Evolutionary conservation across 2,888 invertebrate species (phyloP).

Genomic region (Latrodectus hesperus): DNA sequence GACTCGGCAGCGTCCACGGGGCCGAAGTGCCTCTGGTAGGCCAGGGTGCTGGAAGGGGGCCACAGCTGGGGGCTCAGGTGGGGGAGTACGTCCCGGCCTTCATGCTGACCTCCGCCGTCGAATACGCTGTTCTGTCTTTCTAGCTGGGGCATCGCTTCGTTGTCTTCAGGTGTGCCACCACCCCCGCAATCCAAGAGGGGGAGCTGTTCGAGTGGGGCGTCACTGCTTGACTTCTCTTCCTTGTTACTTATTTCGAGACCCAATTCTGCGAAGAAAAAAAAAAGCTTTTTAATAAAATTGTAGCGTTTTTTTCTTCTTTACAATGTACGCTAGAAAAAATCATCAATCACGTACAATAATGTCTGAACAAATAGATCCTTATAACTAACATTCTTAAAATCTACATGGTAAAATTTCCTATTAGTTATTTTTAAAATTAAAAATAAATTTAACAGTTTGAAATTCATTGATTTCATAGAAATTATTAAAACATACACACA

Average conservation of each 20-base stretch:
- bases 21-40: conserved; percentile 60
- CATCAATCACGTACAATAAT: too few species aligned
- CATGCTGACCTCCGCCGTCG: conserved; percentile 48
- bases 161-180: conserved; percentile 21
- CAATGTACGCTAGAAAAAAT: too few species aligned
- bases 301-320: too few species aligned
- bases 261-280: conserved; percentile 26
- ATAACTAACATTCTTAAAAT: too few species aligned
- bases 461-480: too few species aligned
- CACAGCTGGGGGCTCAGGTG: conserved; percentile 68
- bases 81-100: conserved; percentile 51
- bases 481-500: too few species aligned
- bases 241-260: conserved; percentile 18
- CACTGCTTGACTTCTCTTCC: conserved; percentile 10
- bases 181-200: conserved; percentile 27
- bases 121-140: conserved; percentile 68
- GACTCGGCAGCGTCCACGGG: conserved; percentile 3
- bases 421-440: too few species aligned
- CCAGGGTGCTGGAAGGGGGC: conserved; percentile 63
- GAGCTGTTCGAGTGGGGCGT: conserved; percentile 5
- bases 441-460: too few species aligned
- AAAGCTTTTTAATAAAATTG: neutral
- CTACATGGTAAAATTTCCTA: too few species aligned
- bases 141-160: conserved; percentile 61
- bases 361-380: too few species aligned